Percentiles rank a stretch among this genome's conserved stretches.
phyloP scores from a whole-genome alignment of 2,888 invertebrate species.

The Drosophila stalkeri region DNA sequence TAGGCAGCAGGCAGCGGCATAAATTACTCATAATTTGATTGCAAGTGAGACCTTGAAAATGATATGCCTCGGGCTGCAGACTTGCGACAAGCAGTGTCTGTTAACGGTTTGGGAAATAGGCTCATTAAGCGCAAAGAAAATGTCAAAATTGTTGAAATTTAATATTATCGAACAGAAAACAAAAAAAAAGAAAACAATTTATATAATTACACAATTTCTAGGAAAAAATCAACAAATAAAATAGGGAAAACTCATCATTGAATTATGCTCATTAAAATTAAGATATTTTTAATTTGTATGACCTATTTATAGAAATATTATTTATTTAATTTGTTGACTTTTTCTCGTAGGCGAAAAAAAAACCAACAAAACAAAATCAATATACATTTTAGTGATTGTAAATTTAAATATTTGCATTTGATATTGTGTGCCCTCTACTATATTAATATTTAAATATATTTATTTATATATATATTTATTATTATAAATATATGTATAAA shows the following conservation, averaged over 20 bases:
- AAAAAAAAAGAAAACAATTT: constrained; percentile 23
- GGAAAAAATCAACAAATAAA: background rate
- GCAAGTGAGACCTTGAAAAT: constrained; percentile 68
- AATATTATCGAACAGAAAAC: constrained; percentile 27
- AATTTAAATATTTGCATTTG: constrained; percentile 44
- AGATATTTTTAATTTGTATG: constrained; percentile 6
- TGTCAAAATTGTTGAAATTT: constrained; percentile 50
- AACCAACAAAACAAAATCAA: background rate
- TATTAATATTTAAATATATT: background rate
- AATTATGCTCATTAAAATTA: constrained; percentile 55
- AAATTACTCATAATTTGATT: constrained; percentile 78
- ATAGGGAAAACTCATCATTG: constrained; percentile 22
- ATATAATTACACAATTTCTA: constrained; percentile 37
- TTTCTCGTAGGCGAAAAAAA: constrained; percentile 29
- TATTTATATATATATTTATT: constrained; percentile 15
- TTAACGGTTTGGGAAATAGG: constrained; percentile 28
- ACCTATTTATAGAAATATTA: constrained; percentile 21
- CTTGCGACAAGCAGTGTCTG: background rate
- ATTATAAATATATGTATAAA: constrained; percentile 18
- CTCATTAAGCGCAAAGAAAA: constrained; percentile 44
- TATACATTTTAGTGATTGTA: constrained; percentile 44
- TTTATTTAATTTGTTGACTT: constrained; percentile 27
- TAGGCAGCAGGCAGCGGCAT: constrained; percentile 56
- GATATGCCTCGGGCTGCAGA: constrained; percentile 44
- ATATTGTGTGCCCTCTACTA: constrained; percentile 58